Evolutionary conservation across 2,113 vertebrate genomes (phyloP), one percentile per base, ranked within the genome.

Genomic region (Ailuropoda melanoleuca): DNA sequence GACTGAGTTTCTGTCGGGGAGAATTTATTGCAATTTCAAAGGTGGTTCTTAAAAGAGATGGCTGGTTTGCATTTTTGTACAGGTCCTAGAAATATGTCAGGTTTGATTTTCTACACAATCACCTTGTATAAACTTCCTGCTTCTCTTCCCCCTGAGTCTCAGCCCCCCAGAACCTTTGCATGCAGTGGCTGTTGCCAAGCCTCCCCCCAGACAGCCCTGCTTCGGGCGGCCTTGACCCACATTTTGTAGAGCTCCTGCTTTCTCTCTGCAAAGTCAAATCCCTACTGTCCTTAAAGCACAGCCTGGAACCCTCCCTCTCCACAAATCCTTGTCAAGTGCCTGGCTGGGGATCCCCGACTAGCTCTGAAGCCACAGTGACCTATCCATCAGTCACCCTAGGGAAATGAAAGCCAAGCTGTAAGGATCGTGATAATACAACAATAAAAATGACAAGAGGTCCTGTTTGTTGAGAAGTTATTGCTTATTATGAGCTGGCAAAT

Each of bases 1-100:
- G 97, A 97, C 94, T 87, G 95, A 95, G 88, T 96, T 96, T 97
- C 96, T 97, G 95, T 93, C 95, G 90, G 84, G 86, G 77, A 80
- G 81, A 96, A 96, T 98, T 98, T 97, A 97, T 95, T 96, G 87
- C 92, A 92, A 74, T 95, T 97, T 96, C 6, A 4, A 96, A 96
- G 95, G 92, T 72, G 92, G 58, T 88, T 97, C 93, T 96, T 96
- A 96, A 96, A 95, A 96, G 95, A 92, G 78, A 88, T 91, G 92
- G 93, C 70, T 96, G 62, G 53, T 98, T 97, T 98, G 93, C 89
- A 95, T 97, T 96, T 97, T 94, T 96, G 96, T 88, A 26, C 21
- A 77, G 74, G 60, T 31, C 56, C 74, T 95, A 74, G 95, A 96
- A 96, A 88, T 92, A 97, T 74, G 92, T 94, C 96, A 95, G 70